These are phyloP conservation scores for Ailurus styani DNA, from an alignment of 2,113 vertebrate species.

Conservation along the genomic window DNA sequence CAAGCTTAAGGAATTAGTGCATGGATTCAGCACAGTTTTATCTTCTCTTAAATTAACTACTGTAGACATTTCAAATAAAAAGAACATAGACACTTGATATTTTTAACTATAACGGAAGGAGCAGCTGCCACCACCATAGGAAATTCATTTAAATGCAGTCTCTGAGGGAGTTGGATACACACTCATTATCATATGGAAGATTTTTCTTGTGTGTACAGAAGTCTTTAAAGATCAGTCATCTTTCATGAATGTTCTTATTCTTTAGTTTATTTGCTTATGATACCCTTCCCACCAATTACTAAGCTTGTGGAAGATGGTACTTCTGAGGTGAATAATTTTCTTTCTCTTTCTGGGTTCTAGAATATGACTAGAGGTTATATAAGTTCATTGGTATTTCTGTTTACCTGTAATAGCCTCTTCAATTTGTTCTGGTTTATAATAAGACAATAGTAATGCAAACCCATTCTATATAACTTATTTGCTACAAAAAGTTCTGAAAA, in stretches of 20 bases:
- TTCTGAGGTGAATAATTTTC: background rate
- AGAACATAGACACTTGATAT: background rate
- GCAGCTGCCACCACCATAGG: background rate
- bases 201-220: background rate
- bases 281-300: background rate
- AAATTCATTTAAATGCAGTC: constrained; percentile 34
- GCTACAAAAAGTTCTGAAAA: background rate
- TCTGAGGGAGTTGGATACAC: background rate
- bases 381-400: background rate
- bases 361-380: background rate
- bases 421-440: background rate
- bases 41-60: background rate
- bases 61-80: constrained; percentile 28
- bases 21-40: background rate
- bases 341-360: background rate
- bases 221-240: constrained; percentile 14
- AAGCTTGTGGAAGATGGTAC: background rate
- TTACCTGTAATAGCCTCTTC: background rate
- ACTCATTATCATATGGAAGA: background rate
- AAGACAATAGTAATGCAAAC: background rate
- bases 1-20: background rate
- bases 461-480: background rate
- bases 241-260: background rate
- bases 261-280: background rate
- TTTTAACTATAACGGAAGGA: constrained; percentile 11